Base-by-base conservation (phyloP, 2,888 invertebrate species). In the Drosophila macrospina region DNA sequence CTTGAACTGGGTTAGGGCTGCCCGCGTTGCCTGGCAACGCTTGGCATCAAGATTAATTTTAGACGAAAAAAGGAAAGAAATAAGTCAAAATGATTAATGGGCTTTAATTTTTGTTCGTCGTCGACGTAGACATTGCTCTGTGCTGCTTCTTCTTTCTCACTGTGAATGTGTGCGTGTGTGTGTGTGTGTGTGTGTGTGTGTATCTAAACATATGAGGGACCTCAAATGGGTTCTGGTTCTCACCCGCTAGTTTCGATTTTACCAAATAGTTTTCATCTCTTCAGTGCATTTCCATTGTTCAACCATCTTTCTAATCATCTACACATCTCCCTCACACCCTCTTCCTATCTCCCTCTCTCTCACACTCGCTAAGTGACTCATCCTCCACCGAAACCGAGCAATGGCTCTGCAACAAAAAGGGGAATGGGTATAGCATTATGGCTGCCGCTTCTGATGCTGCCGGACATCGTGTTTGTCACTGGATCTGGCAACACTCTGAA, bases 81-180 rank as follows among this genome's bases (percentile, higher is more conserved):
- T 90, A 90, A 90, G 90, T 90, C 90, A 89, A 90, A 88, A 90
- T 90, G 90, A 90, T 90, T 90, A 90, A 90, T 90, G 90, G 89
- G 69, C 85, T 78, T 89, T 86, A 82, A 82, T 86, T 85, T 87
- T 87, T 87, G 81, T 82, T 77, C 69, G 69, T 84, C 79, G 79
- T 69, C 82, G 69, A 42, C 60, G 70, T 80, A 68, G 61, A 67
- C 64, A 64, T 65, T 67, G 59, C 51, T 61, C 63, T 67, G 57
- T 70, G 60, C 61, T 70, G 41, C 64, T 69, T 50, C 52, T 52
- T 59, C 66, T 52, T 47, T 28, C 51, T 34, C 54, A 4, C 32
- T 42, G n/a, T 16, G 11, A 7, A 7, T 57, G 6, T 37, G 37
- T 63, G 20, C 52, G 50, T 66, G 44, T 52, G 55, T 59, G 54